phyloP scores from a whole-genome alignment of 92 coral and sea anemone genomes.

The Palythoa grandis region DNA sequence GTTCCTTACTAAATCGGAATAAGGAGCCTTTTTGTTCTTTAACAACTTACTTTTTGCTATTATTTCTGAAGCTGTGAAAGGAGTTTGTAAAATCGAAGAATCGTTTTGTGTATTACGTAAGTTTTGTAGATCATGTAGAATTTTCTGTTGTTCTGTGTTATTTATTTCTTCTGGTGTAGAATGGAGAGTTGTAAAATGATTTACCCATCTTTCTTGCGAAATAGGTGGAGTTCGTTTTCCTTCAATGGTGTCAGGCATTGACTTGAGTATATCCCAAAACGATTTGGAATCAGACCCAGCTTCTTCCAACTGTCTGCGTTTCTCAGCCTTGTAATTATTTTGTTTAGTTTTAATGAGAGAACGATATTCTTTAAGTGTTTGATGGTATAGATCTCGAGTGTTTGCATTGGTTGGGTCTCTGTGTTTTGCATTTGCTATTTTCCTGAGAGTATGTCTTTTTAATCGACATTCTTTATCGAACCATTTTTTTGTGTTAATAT shows the following conservation, averaged over 20 bases:
- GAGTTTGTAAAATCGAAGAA: conserved; percentile 8
- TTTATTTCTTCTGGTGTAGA: not conserved
- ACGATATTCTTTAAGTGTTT: conserved; percentile 40
- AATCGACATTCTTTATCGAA: conserved; percentile 52
- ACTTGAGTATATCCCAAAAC: conserved; percentile 54
- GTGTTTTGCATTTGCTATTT: conserved; percentile 53
- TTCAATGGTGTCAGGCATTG: conserved; percentile 44
- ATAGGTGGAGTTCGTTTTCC: conserved; percentile 36
- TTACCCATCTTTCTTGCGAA: conserved; percentile 36
- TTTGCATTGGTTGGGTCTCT: conserved; percentile 45
- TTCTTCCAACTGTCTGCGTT: conserved; percentile 6
- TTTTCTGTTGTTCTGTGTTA: not conserved
- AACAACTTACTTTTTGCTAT: not conserved
- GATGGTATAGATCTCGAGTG: conserved; percentile 46
- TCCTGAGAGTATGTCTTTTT: conserved; percentile 49
- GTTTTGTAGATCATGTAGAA: not conserved
- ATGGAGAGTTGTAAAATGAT: conserved; percentile 27
- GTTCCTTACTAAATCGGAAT: conserved; percentile 50
- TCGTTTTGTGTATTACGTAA: not conserved
- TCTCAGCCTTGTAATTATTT: conserved; percentile 20
- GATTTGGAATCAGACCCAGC: conserved; percentile 2
- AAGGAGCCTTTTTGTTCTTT: conserved; percentile 58
- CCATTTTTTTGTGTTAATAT: conserved; percentile 35
- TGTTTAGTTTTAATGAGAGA: conserved; percentile 42
- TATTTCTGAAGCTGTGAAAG: conserved; percentile 49